Conservation (phyloP, 2,113 vertebrate genomes). For the Tychaedon coryphoeus region DNA sequence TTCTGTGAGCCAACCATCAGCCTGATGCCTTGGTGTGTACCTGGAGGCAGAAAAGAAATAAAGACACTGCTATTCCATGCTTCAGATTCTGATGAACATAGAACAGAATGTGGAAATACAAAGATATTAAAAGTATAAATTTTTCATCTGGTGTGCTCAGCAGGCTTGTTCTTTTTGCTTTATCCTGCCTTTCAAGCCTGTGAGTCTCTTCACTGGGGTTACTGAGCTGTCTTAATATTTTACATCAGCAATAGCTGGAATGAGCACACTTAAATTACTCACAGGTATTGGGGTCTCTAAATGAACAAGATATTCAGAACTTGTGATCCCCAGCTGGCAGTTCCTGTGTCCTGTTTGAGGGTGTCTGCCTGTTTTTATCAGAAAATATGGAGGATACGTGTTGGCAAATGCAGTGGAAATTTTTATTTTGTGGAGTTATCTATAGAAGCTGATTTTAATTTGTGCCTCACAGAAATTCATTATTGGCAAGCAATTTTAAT, state of each 20-base stretch:
- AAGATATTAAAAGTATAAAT: conserved; percentile 57
- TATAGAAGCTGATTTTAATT: not conserved
- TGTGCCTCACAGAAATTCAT: not conserved
- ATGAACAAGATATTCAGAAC: not conserved
- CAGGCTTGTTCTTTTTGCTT: not conserved
- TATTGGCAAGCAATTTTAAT: conserved; percentile 21
- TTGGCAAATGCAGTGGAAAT: not conserved
- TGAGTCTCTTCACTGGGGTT: not conserved
- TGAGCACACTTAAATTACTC: conserved; percentile 22
- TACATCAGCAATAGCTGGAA: not conserved
- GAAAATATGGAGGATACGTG: not conserved
- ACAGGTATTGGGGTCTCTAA: not conserved
- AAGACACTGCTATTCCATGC: not conserved
- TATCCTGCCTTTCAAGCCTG: not conserved
- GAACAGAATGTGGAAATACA: conserved; percentile 43
- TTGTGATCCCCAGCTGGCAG: not conserved
- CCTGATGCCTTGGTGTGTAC: conserved; percentile 4
- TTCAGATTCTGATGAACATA: conserved; percentile 8
- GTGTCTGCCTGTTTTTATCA: not conserved
- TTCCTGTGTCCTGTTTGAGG: not conserved
- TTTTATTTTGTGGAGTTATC: not conserved
- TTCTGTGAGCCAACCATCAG: not conserved
- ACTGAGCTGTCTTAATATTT: not conserved
- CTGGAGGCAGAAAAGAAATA: conserved; percentile 20
- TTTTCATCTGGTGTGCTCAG: conserved; percentile 21